A percentile compares a stretch with the other conserved stretches of the same genome.
Evolutionary conservation across 2,797 vertebrate species (phyloP).

Genomic region (Molossus alvarezi): DNA sequence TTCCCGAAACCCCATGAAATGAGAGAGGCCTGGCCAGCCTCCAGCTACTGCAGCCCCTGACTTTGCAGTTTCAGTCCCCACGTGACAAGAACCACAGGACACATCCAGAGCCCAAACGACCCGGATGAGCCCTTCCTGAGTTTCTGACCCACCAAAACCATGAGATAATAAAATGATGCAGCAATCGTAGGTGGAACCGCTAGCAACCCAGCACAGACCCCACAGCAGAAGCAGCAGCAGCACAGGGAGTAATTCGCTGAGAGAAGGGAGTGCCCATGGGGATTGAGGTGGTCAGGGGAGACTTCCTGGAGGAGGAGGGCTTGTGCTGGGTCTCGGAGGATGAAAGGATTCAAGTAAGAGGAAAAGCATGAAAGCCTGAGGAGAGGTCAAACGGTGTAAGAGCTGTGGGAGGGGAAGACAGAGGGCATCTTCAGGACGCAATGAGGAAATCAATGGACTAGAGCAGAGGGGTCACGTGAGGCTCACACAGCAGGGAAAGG

Average conservation of each 20-base stretch:
- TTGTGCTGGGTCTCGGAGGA: not conserved
- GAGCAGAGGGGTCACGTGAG: not conserved
- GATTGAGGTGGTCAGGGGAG: not conserved
- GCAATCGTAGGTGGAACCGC: not conserved
- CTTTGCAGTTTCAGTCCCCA: not conserved
- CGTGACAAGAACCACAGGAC: not conserved
- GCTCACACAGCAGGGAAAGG: not conserved
- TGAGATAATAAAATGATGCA: not conserved
- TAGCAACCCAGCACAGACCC: not conserved
- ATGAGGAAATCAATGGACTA: not conserved
- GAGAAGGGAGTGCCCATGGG: not conserved
- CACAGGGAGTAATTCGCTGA: not conserved
- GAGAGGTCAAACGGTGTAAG: not conserved
- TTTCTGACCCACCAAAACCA: not conserved
- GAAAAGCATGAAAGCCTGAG: not conserved
- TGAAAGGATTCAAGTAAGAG: not conserved
- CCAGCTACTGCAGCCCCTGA: not conserved
- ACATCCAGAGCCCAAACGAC: not conserved
- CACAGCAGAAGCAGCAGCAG: not conserved
- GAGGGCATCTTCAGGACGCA: not conserved
- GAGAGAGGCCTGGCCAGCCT: not conserved
- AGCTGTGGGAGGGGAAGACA: not conserved
- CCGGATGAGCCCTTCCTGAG: not conserved
- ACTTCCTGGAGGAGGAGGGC: not conserved
- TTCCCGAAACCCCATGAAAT: not conserved